These are phyloP conservation scores for Threskiornis aethiopicus DNA, from an alignment of 2,797 vertebrate genomes.

Conservation along the genomic window DNA sequence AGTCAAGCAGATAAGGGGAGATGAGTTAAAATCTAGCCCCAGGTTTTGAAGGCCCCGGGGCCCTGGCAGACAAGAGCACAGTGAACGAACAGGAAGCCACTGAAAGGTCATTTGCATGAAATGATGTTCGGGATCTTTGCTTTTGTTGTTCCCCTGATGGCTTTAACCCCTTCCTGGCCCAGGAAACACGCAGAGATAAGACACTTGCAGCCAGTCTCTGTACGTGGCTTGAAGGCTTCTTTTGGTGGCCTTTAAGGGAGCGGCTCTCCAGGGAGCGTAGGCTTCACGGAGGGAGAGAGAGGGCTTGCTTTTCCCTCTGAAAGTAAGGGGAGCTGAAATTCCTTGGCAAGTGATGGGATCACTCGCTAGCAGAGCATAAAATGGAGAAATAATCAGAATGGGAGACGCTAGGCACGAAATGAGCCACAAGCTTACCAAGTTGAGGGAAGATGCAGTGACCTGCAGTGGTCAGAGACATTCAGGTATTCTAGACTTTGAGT, in stretches of 20 bases:
- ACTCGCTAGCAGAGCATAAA: not conserved
- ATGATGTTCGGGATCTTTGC: conserved; percentile 86
- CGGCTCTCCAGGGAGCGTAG: not conserved
- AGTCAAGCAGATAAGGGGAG: conserved; percentile 97
- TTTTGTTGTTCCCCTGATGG: conserved; percentile 84
- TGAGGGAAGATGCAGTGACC: not conserved
- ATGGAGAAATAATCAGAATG: not conserved
- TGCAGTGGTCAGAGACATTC: not conserved
- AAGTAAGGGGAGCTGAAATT: not conserved
- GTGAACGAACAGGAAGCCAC: conserved; percentile 79
- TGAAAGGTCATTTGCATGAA: conserved; percentile 91
- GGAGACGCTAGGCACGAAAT: not conserved
- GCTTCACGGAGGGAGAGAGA: not conserved
- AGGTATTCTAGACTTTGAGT: not conserved
- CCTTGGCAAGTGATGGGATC: not conserved
- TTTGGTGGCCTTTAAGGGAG: not conserved
- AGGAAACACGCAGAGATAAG: not conserved
- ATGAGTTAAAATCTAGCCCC: conserved; percentile 91
- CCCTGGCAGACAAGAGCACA: conserved; percentile 93
- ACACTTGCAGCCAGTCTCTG: not conserved
- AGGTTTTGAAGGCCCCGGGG: conserved; percentile 79
- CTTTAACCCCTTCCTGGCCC: conserved; percentile 49
- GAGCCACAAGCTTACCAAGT: not conserved
- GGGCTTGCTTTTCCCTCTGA: not conserved
- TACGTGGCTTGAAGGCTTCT: not conserved